A percentile compares a stretch with the other conserved stretches of the same genome.
Evolutionary conservation across 2,888 invertebrate species (phyloP).

Genomic region (Agonopterix heracliana): DNA sequence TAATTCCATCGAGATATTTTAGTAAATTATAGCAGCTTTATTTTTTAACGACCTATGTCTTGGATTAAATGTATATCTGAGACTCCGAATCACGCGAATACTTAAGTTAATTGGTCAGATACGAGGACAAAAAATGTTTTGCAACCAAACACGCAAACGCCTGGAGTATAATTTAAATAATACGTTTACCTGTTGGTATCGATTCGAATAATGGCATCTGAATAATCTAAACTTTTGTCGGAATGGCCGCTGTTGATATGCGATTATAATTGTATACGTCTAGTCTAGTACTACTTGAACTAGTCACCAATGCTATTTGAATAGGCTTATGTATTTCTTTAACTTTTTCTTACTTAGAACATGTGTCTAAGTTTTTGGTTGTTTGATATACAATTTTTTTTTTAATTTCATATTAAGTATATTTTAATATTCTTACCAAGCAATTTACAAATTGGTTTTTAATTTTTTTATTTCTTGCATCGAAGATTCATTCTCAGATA

Average conservation of each 20-base stretch:
- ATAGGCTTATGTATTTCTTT: neutral
- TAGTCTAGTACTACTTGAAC: neutral
- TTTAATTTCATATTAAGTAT: too few species aligned
- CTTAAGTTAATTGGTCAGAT: slow-evolving; percentile 54
- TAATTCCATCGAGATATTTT: neutral
- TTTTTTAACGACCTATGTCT: slow-evolving; percentile 8
- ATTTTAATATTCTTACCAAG: too few species aligned
- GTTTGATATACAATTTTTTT: too few species aligned
- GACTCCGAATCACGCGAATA: slow-evolving; percentile 63
- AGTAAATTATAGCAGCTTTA: slow-evolving; percentile 5
- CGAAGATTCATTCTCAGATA: slow-evolving; percentile 17
- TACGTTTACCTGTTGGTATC: slow-evolving; percentile 53
- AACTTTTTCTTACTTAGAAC: too few species aligned
- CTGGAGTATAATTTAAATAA: slow-evolving; percentile 58
- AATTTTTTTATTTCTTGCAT: neutral
- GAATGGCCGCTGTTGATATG: slow-evolving; percentile 24
- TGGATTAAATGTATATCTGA: slow-evolving; percentile 23
- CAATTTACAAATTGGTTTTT: too few species aligned
- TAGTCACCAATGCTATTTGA: neutral
- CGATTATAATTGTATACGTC: slow-evolving; percentile 1
- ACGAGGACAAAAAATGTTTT: slow-evolving; percentile 60
- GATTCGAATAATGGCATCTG: slow-evolving; percentile 48
- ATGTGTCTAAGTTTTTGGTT: too few species aligned
- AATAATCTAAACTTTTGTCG: slow-evolving; percentile 36
- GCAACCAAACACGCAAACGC: slow-evolving; percentile 57